These are phyloP conservation scores for Nemotelus pantherinus DNA, from an alignment of 2,888 invertebrate genomes.

Conservation along the genomic window DNA sequence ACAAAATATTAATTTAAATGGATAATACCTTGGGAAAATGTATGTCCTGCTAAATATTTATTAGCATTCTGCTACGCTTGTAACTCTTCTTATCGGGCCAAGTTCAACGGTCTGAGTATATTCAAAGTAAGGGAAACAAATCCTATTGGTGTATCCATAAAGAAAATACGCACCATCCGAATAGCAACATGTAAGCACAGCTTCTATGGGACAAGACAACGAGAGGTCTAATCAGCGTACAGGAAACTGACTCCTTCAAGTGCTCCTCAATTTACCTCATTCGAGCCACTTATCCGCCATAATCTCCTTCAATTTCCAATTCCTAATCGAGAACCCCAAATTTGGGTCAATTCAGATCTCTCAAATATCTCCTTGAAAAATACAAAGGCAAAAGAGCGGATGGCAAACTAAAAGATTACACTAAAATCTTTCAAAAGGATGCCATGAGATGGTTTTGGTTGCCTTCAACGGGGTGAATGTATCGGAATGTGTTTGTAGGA, in stretches of 20 bases:
- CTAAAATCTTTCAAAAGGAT: conserved; percentile 33
- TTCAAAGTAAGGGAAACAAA: no score
- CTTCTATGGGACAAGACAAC: no score
- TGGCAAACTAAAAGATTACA: conserved; percentile 36
- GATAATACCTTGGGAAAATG: no score
- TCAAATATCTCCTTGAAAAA: conserved; percentile 16
- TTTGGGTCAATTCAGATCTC: conserved; percentile 38
- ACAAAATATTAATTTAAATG: no score
- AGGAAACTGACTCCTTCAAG: conserved; percentile 31
- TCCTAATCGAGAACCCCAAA: conserved; percentile 39
- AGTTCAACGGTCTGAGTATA: no score
- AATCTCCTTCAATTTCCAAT: conserved; percentile 40
- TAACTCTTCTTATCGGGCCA: no score
- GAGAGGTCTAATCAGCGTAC: no score
- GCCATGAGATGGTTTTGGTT: neutral
- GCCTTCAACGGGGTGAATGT: neutral
- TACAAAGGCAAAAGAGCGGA: conserved; percentile 28
- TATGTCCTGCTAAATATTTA: no score
- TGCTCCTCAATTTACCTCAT: conserved; percentile 42
- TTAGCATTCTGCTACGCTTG: no score
- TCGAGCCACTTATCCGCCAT: conserved; percentile 41
- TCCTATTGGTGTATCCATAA: no score
- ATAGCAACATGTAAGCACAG: no score
- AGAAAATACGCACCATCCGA: no score
- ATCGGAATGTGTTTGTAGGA: conserved; percentile 12